Evolutionary conservation across 2,888 invertebrate genomes (phyloP).

Genomic region (Melieria crassipennis): DNA sequence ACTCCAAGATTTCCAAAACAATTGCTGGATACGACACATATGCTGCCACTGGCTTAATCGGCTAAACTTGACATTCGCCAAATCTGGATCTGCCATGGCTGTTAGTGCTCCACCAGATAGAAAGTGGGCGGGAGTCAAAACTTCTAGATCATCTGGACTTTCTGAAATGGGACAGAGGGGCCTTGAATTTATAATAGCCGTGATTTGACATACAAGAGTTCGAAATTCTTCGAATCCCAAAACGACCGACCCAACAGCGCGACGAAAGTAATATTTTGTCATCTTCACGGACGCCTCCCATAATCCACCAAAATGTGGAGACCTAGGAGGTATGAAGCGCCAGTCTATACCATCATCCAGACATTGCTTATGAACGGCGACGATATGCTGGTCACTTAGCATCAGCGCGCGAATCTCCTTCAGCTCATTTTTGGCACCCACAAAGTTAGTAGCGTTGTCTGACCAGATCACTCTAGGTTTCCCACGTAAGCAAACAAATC

Average conservation of each 20-base stretch:
- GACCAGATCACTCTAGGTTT: slow-evolving; percentile 7
- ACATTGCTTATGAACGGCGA: slow-evolving; percentile 2
- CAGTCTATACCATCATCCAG: slow-evolving; percentile 8
- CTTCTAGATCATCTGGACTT: slow-evolving; percentile 29
- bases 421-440: slow-evolving; percentile 11
- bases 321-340: slow-evolving; percentile 38
- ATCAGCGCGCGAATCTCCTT: slow-evolving; percentile 4
- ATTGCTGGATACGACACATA: slow-evolving; percentile 28
- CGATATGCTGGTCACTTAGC: neutral
- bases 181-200: slow-evolving; percentile 34
- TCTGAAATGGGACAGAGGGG: slow-evolving; percentile 33
- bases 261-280: slow-evolving; percentile 28
- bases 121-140: slow-evolving; percentile 30
- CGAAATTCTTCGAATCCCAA: slow-evolving; percentile 33
- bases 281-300: slow-evolving; percentile 40
- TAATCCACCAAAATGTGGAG: slow-evolving; percentile 37
- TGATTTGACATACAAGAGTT: slow-evolving; percentile 31
- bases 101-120: slow-evolving; percentile 26
- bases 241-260: slow-evolving; percentile 15
- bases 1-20: slow-evolving; percentile 41
- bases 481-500: slow-evolving; percentile 8
- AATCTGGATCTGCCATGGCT: slow-evolving; percentile 10
- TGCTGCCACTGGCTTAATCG: slow-evolving; percentile 37
- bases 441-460: neutral
- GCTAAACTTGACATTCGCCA: slow-evolving; percentile 15